Percentiles rank a stretch among this genome's conserved stretches.
Evolutionary conservation across 2,113 vertebrate species (phyloP).

Genomic region (Onychostoma macrolepis): DNA sequence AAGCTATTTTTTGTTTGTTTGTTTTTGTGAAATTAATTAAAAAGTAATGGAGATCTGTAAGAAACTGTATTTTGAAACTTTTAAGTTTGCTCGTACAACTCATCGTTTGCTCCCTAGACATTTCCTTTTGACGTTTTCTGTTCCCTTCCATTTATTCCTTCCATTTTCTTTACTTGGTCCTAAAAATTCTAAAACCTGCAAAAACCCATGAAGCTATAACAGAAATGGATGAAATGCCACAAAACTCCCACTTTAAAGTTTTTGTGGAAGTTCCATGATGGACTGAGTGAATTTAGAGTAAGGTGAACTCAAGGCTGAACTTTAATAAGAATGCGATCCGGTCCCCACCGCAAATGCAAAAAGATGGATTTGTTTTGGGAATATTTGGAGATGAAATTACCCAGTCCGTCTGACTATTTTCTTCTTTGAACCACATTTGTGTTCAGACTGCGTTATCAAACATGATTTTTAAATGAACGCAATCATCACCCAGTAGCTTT

Average conservation of each 20-base stretch:
- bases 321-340: neutral
- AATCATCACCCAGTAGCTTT: neutral
- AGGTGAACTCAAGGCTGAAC: neutral
- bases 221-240: neutral
- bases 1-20: no score
- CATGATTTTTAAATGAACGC: neutral
- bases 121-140: neutral
- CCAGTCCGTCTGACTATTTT: neutral
- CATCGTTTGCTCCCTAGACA: neutral
- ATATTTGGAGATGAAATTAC: neutral
- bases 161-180: neutral
- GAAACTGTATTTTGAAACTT: neutral
- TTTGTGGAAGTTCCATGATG: neutral
- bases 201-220: neutral
- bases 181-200: neutral
- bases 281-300: neutral
- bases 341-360: neutral
- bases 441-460: neutral
- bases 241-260: neutral
- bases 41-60: neutral
- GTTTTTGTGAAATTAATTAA: neutral
- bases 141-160: neutral
- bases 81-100: neutral
- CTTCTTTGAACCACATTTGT: neutral
- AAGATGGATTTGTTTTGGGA: neutral